These are phyloP conservation scores for Hemiscyllium ocellatum DNA, from an alignment of 2,113 vertebrate species.

Conservation along the genomic window DNA sequence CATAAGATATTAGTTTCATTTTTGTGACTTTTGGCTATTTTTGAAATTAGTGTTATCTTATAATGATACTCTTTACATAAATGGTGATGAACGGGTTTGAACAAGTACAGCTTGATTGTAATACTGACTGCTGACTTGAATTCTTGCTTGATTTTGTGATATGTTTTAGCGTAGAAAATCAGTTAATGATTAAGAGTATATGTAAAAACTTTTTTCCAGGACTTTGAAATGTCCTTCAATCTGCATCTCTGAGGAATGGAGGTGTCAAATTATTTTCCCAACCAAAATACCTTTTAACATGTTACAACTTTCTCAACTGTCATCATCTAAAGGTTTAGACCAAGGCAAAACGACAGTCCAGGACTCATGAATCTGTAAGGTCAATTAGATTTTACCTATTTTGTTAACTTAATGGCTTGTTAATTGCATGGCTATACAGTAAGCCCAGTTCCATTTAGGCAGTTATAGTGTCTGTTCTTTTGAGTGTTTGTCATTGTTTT, in stretches of 20 bases:
- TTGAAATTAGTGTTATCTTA: background rate
- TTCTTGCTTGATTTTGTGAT: background rate
- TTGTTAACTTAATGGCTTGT: background rate
- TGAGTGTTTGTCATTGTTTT: background rate
- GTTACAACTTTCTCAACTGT: background rate
- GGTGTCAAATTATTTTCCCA: background rate
- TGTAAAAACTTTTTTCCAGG: background rate
- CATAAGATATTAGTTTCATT: background rate
- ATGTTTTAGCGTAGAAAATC: background rate
- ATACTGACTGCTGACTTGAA: background rate
- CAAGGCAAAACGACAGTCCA: background rate
- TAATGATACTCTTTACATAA: background rate
- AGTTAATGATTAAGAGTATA: background rate
- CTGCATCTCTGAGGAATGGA: background rate
- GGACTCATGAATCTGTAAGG: background rate
- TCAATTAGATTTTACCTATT: background rate
- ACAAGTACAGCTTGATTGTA: background rate
- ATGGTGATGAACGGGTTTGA: background rate
- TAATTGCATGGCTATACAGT: background rate
- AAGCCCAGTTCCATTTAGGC: background rate
- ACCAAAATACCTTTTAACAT: background rate
- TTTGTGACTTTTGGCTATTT: background rate
- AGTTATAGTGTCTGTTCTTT: background rate
- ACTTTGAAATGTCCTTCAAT: background rate
- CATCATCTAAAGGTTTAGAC: background rate